Percentiles rank a stretch among this genome's conserved stretches.
Conservation (phyloP, 2,888 invertebrate species). For the Bombyx huttoni region DNA sequence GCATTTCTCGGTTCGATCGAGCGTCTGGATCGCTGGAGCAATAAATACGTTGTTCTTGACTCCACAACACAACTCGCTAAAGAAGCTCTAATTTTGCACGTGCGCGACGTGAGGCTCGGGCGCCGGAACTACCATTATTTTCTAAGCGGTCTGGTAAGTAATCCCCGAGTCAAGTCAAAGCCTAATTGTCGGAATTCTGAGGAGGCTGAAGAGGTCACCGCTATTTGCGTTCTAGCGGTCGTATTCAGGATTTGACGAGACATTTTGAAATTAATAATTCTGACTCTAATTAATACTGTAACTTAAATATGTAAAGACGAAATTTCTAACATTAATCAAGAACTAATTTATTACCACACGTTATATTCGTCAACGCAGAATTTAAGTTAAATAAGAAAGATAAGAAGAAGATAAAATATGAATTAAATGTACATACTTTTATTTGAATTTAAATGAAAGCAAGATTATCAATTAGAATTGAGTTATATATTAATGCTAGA, state of each 20-base stretch:
- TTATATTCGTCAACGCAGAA: neutral
- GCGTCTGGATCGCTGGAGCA: conserved; percentile 84
- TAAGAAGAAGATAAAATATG: no score
- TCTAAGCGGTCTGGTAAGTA: conserved; percentile 88
- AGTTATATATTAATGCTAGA: no score
- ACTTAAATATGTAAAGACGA: neutral
- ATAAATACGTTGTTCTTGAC: conserved; percentile 90
- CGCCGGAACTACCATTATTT: conserved; percentile 93
- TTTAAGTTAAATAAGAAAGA: neutral
- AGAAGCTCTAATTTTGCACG: conserved; percentile 88
- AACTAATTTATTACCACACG: neutral
- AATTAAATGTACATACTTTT: no score
- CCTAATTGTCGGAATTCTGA: conserved; percentile 9
- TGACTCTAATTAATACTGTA: neutral
- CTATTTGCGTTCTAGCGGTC: conserved; percentile 6
- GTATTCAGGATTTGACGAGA: conserved; percentile 4
- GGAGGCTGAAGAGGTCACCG: conserved; percentile 4
- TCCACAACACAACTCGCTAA: conserved; percentile 90
- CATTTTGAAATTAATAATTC: neutral
- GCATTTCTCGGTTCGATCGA: conserved; percentile 86
- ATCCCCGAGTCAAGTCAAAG: conserved; percentile 6
- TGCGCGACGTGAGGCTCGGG: conserved; percentile 86
- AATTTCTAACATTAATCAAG: neutral
- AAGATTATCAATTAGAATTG: no score
- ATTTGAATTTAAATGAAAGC: no score